These are phyloP conservation scores for Chrysolina americana DNA, from an alignment of 2,888 invertebrate species.

Conservation along the genomic window DNA sequence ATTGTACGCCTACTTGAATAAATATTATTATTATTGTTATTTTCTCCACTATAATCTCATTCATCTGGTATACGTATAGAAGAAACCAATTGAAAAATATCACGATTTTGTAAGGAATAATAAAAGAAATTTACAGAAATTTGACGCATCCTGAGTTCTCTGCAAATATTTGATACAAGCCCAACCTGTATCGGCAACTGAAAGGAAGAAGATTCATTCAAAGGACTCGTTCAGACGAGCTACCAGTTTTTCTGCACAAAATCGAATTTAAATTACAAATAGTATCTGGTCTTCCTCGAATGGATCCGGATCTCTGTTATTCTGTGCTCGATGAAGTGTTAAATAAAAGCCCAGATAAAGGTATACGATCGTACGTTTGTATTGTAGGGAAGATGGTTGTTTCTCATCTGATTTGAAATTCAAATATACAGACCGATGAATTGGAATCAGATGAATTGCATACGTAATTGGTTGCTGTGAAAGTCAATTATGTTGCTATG, in stretches of 20 bases:
- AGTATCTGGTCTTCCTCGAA: conserved; percentile 26
- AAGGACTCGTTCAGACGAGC: conserved; percentile 16
- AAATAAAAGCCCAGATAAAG: conserved; percentile 26
- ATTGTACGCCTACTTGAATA: too few species aligned
- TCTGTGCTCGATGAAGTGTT: conserved; percentile 25
- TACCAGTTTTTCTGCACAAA: conserved; percentile 26
- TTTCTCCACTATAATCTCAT: too few species aligned
- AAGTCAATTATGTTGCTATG: background rate
- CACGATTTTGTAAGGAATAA: too few species aligned
- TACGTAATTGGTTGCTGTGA: conserved; percentile 4
- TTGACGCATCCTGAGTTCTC: background rate
- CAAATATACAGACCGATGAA: background rate
- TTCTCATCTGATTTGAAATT: conserved; percentile 10
- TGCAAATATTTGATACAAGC: background rate
- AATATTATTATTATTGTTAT: too few species aligned
- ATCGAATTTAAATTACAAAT: conserved; percentile 32
- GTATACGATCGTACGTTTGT: background rate
- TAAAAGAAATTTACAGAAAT: background rate
- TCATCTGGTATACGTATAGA: too few species aligned
- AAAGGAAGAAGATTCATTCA: conserved; percentile 24
- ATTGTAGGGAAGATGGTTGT: conserved; percentile 1
- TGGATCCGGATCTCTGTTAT: conserved; percentile 17
- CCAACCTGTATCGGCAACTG: background rate
- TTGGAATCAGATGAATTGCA: conserved; percentile 1
- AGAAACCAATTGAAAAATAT: too few species aligned